Evolutionary conservation across 2,113 vertebrate species (phyloP).

Genomic region (Sminthopsis crassicaudata): DNA sequence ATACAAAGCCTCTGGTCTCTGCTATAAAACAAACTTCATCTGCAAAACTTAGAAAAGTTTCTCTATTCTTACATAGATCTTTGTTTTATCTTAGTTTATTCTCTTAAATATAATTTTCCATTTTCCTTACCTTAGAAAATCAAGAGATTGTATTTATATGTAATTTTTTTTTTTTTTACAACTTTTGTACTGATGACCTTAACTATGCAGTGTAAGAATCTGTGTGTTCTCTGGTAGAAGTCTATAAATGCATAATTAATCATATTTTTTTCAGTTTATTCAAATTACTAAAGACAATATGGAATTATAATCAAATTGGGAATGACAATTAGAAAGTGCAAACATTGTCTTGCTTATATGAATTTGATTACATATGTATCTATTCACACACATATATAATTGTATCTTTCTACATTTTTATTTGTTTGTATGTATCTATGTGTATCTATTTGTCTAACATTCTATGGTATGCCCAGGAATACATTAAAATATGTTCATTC

Average conservation of each 20-base stretch:
- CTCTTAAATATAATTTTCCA: neutral
- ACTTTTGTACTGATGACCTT: too few species aligned
- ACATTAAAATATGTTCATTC: neutral
- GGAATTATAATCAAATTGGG: neutral
- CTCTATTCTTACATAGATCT: neutral
- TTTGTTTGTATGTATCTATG: neutral
- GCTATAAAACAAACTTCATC: neutral
- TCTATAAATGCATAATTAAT: neutral
- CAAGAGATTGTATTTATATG: neutral
- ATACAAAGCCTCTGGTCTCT: neutral
- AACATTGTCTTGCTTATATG: neutral
- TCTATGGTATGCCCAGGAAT: neutral
- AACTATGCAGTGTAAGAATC: neutral
- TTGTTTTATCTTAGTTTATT: neutral
- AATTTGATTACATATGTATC: neutral
- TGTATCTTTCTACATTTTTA: neutral
- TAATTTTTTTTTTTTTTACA: neutral
- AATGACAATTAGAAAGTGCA: neutral
- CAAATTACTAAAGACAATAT: neutral
- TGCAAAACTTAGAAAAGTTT: neutral
- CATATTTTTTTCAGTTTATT: neutral
- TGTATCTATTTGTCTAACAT: neutral
- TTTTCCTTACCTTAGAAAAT: neutral
- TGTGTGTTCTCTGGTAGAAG: neutral
- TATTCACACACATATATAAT: neutral